These are phyloP conservation scores for Campopleginae sp. DNA, from an alignment of 2,888 invertebrate species.

Conservation along the genomic window DNA sequence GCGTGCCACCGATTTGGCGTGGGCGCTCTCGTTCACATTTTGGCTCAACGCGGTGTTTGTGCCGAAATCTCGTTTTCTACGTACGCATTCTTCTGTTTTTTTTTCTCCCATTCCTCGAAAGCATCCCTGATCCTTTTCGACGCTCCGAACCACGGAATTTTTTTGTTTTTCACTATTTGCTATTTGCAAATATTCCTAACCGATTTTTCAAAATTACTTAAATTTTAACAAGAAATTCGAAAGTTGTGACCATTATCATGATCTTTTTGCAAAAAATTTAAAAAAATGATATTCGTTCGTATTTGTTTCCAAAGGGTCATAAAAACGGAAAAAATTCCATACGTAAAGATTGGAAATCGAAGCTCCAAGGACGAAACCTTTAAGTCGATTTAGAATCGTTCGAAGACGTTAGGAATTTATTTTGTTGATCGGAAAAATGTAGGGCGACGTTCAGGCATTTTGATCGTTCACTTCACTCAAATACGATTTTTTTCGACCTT, in stretches of 20 bases:
- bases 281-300: too few relatives aligned
- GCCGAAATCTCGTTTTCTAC: background rate
- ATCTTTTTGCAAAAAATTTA: too few relatives aligned
- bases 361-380: background rate
- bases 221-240: too few relatives aligned
- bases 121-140: background rate
- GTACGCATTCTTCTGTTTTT: background rate
- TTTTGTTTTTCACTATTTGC: too few relatives aligned
- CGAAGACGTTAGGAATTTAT: background rate
- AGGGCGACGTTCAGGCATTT: background rate
- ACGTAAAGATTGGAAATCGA: background rate
- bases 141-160: background rate
- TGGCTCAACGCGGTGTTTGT: background rate
- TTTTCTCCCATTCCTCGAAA: background rate
- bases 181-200: too few relatives aligned
- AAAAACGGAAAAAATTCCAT: too few relatives aligned
- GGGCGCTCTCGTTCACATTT: slow-evolving; percentile 29
- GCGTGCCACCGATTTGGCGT: slow-evolving; percentile 68
- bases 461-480: background rate
- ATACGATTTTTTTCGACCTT: background rate
- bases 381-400: background rate
- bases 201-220: too few relatives aligned
- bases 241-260: too few relatives aligned
- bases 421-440: background rate
- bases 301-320: too few relatives aligned